A percentile compares a stretch with the other conserved stretches of the same genome.
Evolutionary conservation across 1,140 invertebrate genomes (phyloP).

Genomic region (Drosophila guanche): DNA sequence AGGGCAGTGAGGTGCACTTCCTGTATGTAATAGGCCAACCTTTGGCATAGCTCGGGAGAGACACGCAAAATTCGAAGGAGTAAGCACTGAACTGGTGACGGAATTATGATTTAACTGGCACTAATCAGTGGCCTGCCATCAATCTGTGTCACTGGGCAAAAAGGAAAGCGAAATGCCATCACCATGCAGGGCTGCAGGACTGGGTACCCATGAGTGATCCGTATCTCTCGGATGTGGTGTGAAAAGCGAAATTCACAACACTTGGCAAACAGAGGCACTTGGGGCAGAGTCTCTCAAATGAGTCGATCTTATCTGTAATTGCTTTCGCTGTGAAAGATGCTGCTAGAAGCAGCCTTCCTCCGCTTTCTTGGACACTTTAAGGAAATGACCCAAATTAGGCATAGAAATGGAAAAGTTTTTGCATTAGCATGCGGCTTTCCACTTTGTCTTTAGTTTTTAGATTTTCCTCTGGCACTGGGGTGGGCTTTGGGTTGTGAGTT

Average conservation of each 20-base stretch:
- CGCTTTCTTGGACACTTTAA: conserved; percentile 59
- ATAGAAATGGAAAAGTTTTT: conserved; percentile 59
- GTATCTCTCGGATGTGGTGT: conserved; percentile 50
- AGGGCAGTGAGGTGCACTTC: conserved; percentile 61
- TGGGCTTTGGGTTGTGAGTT: too few relatives aligned
- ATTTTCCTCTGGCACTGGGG: background rate
- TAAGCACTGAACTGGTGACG: background rate
- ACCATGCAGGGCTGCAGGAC: conserved; percentile 19
- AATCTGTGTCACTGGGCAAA: conserved; percentile 74
- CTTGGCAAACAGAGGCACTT: conserved; percentile 58
- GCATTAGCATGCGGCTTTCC: conserved; percentile 62
- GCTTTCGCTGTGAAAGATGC: conserved; percentile 63
- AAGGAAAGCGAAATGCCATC: conserved; percentile 72
- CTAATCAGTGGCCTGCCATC: conserved; percentile 55
- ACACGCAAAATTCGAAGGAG: background rate
- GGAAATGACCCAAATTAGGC: conserved; percentile 78
- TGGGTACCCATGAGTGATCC: conserved; percentile 46
- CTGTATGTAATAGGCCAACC: conserved; percentile 48
- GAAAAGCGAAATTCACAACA: conserved; percentile 75
- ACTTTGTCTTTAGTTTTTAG: conserved; percentile 64
- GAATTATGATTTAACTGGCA: conserved; percentile 49
- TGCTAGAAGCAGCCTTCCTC: conserved; percentile 18
- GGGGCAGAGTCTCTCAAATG: conserved; percentile 42
- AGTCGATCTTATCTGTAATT: conserved; percentile 79
- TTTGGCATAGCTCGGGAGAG: conserved; percentile 36